phyloP scores from a whole-genome alignment of 2,113 vertebrate species.

The Takifugu flavidus region DNA sequence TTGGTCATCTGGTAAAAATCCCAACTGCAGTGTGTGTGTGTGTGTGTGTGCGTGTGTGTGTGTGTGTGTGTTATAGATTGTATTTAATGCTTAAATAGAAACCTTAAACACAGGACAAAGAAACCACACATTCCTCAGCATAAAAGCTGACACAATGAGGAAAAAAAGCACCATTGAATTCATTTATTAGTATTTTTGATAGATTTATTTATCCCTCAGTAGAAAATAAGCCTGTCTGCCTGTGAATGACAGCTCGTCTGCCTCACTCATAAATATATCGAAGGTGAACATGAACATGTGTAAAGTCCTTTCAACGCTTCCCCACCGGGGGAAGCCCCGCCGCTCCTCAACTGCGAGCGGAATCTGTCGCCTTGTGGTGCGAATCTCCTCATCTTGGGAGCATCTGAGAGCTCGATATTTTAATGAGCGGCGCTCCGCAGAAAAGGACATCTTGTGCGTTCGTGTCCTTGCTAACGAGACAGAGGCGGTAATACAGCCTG shows the following conservation, averaged over 20 bases:
- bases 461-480: constrained; percentile 12
- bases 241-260: constrained; percentile 2
- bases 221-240: not conserved
- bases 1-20: constrained; percentile 27
- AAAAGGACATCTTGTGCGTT: not conserved
- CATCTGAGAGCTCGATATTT: not conserved
- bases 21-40: constrained; percentile 6
- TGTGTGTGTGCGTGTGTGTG: too few relatives aligned
- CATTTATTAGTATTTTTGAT: too few relatives aligned
- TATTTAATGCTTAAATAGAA: too few relatives aligned
- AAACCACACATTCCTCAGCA: too few relatives aligned
- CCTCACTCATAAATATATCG: constrained; percentile 8
- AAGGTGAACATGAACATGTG: not conserved
- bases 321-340: constrained; percentile 13
- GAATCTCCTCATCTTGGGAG: constrained; percentile 30
- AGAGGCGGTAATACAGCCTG: not conserved
- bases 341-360: constrained; percentile 10
- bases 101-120: too few relatives aligned
- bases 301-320: constrained; percentile 20
- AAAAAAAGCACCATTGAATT: too few relatives aligned
- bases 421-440: not conserved
- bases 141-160: too few relatives aligned
- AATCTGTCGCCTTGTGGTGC: constrained; percentile 41
- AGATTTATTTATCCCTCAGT: too few relatives aligned
- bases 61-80: not conserved